phyloP scores from a whole-genome alignment of 2,888 invertebrate species.

The Aleiodes alternator region DNA sequence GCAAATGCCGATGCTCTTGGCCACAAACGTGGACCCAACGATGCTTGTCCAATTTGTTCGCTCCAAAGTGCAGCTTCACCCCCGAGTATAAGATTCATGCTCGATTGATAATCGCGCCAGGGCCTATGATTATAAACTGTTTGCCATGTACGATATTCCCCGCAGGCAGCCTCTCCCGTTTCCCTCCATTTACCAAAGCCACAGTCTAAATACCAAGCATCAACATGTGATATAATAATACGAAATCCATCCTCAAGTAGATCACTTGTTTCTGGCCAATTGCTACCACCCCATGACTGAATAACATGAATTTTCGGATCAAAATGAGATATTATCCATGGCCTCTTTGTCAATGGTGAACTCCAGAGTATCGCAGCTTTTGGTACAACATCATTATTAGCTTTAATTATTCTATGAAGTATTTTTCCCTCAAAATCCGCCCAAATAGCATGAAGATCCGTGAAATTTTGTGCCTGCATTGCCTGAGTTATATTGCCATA shows the following conservation, averaged over 20 bases:
- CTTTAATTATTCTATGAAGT: slow-evolving; percentile 80
- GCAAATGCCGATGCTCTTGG: slow-evolving; percentile 88
- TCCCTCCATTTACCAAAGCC: slow-evolving; percentile 92
- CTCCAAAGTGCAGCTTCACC: slow-evolving; percentile 92
- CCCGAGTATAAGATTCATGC: slow-evolving; percentile 78
- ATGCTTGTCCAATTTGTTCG: slow-evolving; percentile 86
- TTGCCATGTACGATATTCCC: slow-evolving; percentile 92
- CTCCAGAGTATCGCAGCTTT: slow-evolving; percentile 84
- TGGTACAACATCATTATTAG: slow-evolving; percentile 79
- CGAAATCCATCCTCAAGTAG: slow-evolving; percentile 86
- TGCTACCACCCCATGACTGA: slow-evolving; percentile 89
- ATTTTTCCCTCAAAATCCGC: slow-evolving; percentile 84
- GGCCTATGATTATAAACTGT: slow-evolving; percentile 90
- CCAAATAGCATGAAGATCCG: slow-evolving; percentile 87
- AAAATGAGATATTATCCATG: slow-evolving; percentile 82
- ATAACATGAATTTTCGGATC: slow-evolving; percentile 86
- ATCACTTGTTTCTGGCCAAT: slow-evolving; percentile 88
- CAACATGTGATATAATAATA: slow-evolving; percentile 89
- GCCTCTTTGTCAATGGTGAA: slow-evolving; percentile 84
- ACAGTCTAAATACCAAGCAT: slow-evolving; percentile 92
- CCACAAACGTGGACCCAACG: slow-evolving; percentile 88
- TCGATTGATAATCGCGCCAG: slow-evolving; percentile 77
- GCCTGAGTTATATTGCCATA: slow-evolving; percentile 72
- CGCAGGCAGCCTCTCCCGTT: slow-evolving; percentile 89
- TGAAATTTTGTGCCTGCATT: slow-evolving; percentile 83